A percentile compares a stretch with the other conserved stretches of the same genome.
phyloP scores from a whole-genome alignment of 2,888 invertebrate genomes.

The Keiferia lycopersicella region DNA sequence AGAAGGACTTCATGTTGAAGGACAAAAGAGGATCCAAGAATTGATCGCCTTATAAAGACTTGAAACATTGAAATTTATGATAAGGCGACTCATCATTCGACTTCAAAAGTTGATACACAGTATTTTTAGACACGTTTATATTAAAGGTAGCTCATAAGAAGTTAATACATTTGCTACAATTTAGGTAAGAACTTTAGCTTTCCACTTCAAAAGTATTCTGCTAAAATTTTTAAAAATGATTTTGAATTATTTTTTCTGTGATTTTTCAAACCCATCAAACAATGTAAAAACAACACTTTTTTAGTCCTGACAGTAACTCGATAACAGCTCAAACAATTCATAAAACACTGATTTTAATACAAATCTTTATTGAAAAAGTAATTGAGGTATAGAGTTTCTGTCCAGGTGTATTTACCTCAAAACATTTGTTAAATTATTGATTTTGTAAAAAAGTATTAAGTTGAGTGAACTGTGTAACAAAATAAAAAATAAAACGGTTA shows the following conservation, averaged over 20 bases:
- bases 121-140: not conserved
- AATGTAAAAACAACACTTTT: slow-evolving; percentile 12
- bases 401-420: not conserved
- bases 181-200: no score
- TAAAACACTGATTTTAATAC: slow-evolving; percentile 43
- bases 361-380: slow-evolving; percentile 38
- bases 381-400: slow-evolving; percentile 39
- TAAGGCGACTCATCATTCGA: not conserved
- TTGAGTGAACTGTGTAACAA: no score
- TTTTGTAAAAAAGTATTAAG: not conserved
- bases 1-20: slow-evolving; percentile 7
- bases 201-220: no score
- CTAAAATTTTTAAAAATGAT: no score
- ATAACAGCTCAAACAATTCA: not conserved
- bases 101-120: not conserved
- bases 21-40: not conserved
- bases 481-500: no score
- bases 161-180: no score
- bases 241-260: no score
- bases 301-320: not conserved
- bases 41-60: slow-evolving; percentile 1
- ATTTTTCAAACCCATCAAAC: not conserved
- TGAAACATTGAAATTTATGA: slow-evolving; percentile 8
- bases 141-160: no score
- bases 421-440: not conserved